These are phyloP conservation scores for Falco cherrug DNA, from an alignment of 2,797 vertebrate genomes.

Conservation along the genomic window DNA sequence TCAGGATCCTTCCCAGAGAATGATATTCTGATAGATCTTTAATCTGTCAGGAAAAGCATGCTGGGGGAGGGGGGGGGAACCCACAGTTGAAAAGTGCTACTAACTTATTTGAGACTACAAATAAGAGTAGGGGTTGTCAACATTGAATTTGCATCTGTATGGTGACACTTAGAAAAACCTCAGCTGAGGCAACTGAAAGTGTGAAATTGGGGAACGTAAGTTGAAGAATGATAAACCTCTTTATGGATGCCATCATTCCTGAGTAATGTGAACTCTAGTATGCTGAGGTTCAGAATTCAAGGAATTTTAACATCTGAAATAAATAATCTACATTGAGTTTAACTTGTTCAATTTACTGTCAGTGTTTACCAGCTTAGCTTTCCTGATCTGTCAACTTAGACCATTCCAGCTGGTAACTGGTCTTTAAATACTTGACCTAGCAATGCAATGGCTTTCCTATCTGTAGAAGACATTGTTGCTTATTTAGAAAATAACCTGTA, in stretches of 20 bases:
- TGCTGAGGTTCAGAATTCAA: background rate
- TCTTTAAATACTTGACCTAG: background rate
- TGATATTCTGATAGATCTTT: background rate
- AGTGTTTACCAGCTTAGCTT: background rate
- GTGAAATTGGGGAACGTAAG: background rate
- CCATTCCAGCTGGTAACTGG: background rate
- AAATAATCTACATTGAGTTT: background rate
- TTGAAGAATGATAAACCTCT: background rate
- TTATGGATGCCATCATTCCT: background rate
- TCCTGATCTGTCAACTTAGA: background rate
- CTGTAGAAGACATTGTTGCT: background rate
- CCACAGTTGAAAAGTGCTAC: background rate
- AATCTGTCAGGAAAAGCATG: background rate
- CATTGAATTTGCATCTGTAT: background rate
- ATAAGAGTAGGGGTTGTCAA: background rate
- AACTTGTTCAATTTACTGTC: background rate
- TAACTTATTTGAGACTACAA: slow-evolving; percentile 7
- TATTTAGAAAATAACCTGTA: background rate
- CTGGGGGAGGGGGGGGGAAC: background rate
- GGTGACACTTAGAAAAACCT: background rate
- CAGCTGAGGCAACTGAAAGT: background rate
- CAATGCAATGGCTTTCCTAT: background rate
- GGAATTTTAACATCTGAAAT: background rate
- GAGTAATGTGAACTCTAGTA: background rate
- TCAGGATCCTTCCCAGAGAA: background rate